Conservation (phyloP, 2,113 vertebrate genomes). For the Carollia perspicillata region DNA sequence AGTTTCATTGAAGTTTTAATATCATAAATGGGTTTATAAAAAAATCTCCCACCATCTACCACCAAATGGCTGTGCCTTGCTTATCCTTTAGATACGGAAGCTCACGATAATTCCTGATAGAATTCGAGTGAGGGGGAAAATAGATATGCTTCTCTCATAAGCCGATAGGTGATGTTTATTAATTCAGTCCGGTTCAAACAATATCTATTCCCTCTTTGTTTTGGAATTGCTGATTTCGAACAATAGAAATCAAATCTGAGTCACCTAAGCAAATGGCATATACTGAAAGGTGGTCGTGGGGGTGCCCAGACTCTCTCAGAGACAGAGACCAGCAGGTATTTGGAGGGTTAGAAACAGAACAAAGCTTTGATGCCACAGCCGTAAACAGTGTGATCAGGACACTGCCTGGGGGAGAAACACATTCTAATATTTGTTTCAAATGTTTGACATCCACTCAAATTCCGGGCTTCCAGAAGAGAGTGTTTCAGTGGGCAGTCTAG, state of each 20-base stretch:
- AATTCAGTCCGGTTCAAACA: background rate
- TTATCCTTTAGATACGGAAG: background rate
- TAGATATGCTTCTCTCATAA: background rate
- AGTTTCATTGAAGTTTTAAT: background rate
- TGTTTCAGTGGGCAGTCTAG: background rate
- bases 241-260: background rate
- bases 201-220: background rate
- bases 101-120: background rate
- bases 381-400: background rate
- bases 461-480: background rate
- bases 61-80: background rate
- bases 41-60: background rate
- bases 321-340: background rate
- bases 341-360: background rate
- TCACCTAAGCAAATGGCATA: background rate
- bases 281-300: background rate
- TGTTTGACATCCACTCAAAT: background rate
- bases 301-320: background rate
- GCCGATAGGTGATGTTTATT: background rate
- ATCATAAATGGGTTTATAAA: background rate
- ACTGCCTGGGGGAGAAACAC: background rate
- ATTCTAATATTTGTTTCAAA: background rate
- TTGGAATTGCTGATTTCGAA: background rate
- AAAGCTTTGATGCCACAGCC: background rate
- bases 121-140: background rate